These are phyloP conservation scores for Buceros bicornis DNA, from an alignment of 2,797 vertebrate species.

Conservation along the genomic window DNA sequence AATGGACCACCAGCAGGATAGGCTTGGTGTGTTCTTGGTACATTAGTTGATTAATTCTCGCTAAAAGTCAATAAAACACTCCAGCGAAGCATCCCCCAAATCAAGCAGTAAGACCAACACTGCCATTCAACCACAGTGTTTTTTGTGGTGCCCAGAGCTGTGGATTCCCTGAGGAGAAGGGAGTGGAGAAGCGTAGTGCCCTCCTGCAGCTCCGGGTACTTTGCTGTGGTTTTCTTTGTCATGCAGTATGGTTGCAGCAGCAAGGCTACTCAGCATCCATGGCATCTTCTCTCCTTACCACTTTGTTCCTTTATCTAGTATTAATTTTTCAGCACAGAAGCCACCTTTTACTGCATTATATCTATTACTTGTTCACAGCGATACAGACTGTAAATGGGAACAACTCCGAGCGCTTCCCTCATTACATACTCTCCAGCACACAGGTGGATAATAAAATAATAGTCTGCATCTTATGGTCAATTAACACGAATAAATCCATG, in stretches of 20 bases:
- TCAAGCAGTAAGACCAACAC: not conserved
- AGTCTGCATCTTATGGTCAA: not conserved
- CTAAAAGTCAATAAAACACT: not conserved
- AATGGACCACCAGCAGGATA: not conserved
- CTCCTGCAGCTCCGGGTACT: not conserved
- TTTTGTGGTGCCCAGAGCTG: not conserved
- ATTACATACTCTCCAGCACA: not conserved
- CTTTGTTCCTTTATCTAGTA: not conserved
- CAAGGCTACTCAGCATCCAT: not conserved
- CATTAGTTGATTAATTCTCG: not conserved
- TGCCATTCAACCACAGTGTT: not conserved
- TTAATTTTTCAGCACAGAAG: not conserved
- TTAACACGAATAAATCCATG: not conserved
- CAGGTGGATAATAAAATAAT: not conserved
- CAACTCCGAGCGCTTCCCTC: not conserved
- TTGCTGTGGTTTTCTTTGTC: not conserved
- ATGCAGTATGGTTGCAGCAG: not conserved
- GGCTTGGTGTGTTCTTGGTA: not conserved
- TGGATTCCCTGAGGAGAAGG: not conserved
- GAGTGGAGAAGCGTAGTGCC: rapidly evolving
- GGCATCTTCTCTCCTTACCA: not conserved
- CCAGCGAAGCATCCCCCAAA: not conserved
- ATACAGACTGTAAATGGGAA: not conserved
- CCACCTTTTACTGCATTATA: not conserved
- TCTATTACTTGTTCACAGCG: not conserved